Percentiles rank a stretch among this genome's conserved stretches.
Conservation (phyloP, 2,113 vertebrate species). For the Tragulus kanchil region DNA sequence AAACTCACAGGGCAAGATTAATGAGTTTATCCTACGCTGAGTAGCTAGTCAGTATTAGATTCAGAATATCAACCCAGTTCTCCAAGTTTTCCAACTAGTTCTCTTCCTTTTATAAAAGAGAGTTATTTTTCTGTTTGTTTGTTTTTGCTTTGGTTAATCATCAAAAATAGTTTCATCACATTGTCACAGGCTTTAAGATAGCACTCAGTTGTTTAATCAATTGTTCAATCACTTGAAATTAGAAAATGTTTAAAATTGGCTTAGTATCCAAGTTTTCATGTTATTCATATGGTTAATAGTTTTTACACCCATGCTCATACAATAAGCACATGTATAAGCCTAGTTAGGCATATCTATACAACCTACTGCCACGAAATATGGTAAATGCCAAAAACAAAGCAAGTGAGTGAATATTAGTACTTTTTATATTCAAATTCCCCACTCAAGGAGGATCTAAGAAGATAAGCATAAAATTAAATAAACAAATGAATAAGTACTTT, state of each 20-base stretch:
- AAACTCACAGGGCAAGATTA: neutral
- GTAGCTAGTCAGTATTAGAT: neutral
- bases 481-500: neutral
- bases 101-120: neutral
- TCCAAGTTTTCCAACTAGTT: neutral
- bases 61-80: slow-evolving; percentile 17
- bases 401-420: neutral
- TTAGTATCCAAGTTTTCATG: neutral
- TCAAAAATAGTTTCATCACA: neutral
- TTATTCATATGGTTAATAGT: neutral
- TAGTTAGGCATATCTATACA: neutral
- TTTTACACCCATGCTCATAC: neutral
- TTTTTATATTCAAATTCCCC: neutral
- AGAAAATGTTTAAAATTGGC: neutral
- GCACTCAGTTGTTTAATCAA: neutral
- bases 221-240: slow-evolving; percentile 36
- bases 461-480: neutral
- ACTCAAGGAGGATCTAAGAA: neutral
- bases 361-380: neutral
- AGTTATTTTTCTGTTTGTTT: neutral
- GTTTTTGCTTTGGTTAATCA: neutral
- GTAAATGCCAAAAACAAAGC: neutral
- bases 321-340: neutral
- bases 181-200: neutral
- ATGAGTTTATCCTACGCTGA: neutral